Evolutionary conservation across 2,797 vertebrate genomes (phyloP).

Genomic region (Xenops minutus): DNA sequence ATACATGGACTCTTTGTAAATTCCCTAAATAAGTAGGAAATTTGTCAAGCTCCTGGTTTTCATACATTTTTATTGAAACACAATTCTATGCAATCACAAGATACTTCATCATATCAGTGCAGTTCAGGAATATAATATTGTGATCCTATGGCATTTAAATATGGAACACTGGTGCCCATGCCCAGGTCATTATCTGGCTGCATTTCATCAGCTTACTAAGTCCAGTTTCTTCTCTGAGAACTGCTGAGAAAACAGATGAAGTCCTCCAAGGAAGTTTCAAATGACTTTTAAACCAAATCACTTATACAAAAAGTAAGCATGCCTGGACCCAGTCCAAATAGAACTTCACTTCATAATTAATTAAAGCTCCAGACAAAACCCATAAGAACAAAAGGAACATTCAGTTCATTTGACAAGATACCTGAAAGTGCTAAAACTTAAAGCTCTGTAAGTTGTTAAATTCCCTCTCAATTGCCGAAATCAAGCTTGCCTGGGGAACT

Average conservation of each 20-base stretch:
- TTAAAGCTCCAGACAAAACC: not conserved
- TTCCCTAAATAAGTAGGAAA: not conserved
- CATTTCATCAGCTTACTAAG: not conserved
- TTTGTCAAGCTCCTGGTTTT: not conserved
- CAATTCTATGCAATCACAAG: not conserved
- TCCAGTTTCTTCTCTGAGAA: not conserved
- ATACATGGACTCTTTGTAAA: not conserved
- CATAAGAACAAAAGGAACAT: not conserved
- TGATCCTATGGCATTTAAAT: not conserved
- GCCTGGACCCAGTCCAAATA: not conserved
- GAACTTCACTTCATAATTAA: not conserved
- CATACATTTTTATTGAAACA: not conserved
- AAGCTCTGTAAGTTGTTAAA: not conserved
- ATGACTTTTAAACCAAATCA: not conserved
- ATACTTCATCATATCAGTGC: not conserved
- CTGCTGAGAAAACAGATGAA: not conserved
- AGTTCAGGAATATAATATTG: not conserved
- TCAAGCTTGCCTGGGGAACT: not conserved
- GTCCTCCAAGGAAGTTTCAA: not conserved
- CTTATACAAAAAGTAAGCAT: not conserved
- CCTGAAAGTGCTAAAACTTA: not conserved
- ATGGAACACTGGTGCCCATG: not conserved
- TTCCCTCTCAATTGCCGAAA: not conserved
- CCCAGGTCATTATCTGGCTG: not conserved
- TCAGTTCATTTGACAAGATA: not conserved